These are phyloP conservation scores for Halichoerus grypus DNA, from an alignment of 2,113 vertebrate species.

Conservation along the genomic window DNA sequence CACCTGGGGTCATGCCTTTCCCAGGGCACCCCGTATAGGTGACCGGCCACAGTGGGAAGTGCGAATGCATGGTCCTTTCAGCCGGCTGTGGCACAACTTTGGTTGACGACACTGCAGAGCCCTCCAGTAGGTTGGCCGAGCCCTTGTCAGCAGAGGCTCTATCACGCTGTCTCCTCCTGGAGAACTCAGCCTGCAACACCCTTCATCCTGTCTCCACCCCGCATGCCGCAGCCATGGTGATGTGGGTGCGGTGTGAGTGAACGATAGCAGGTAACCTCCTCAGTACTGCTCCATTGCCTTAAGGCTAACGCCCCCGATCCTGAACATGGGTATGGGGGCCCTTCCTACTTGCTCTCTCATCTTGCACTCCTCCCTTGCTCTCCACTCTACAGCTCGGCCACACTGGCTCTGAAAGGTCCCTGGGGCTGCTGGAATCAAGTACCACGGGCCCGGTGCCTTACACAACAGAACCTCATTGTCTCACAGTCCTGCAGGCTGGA, in stretches of 20 bases:
- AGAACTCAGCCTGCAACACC: not conserved
- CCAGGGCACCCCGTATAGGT: not conserved
- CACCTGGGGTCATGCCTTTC: not conserved
- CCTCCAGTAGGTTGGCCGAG: not conserved
- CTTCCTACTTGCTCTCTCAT: not conserved
- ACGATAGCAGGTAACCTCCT: not conserved
- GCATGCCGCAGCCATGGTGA: fast-evolving
- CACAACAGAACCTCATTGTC: not conserved
- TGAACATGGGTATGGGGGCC: not conserved
- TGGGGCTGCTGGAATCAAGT: not conserved
- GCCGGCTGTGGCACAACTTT: not conserved
- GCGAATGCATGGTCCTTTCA: not conserved
- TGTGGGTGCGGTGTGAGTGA: not conserved
- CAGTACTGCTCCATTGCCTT: not conserved
- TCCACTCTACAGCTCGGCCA: not conserved
- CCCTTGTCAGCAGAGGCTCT: not conserved
- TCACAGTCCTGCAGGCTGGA: not conserved
- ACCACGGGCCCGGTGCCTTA: not conserved
- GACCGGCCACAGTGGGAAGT: not conserved
- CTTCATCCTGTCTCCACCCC: not conserved
- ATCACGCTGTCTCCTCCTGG: not conserved
- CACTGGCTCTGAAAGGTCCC: not conserved
- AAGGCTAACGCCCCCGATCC: not conserved
- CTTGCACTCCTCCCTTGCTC: not conserved
- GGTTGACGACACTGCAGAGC: not conserved